phyloP scores from a whole-genome alignment of 1,140 invertebrate species.

The Phocides pigmalion region DNA sequence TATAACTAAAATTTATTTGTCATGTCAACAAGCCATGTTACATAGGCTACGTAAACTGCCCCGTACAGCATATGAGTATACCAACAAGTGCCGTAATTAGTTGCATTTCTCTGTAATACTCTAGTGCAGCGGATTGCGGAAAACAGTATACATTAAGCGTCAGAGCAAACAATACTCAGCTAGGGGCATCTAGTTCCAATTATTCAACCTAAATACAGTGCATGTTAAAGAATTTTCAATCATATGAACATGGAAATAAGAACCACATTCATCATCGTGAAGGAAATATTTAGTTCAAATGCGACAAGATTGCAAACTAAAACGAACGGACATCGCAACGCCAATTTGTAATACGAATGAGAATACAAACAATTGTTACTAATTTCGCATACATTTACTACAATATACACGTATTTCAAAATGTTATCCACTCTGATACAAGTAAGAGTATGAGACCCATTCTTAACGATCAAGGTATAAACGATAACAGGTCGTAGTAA shows the following conservation, averaged over 20 bases:
- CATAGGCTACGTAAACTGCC: too few species aligned
- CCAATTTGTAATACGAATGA: not conserved
- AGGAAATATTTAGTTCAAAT: slow-evolving; percentile 18
- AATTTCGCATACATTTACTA: too few species aligned
- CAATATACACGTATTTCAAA: too few species aligned
- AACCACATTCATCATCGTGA: not conserved
- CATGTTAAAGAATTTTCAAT: not conserved
- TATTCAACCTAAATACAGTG: not conserved
- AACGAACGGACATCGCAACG: slow-evolving; percentile 3
- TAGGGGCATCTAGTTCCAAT: not conserved
- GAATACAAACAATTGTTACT: not conserved
- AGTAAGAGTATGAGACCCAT: too few species aligned
- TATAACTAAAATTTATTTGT: too few species aligned
- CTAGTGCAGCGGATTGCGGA: slow-evolving; percentile 14
- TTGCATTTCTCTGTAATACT: not conserved
- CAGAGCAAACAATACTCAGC: slow-evolving; percentile 13
- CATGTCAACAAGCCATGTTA: too few species aligned
- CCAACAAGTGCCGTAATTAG: not conserved
- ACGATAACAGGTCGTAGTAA: too few species aligned
- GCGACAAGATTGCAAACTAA: slow-evolving; percentile 7
- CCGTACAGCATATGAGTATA: not conserved
- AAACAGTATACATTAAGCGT: slow-evolving; percentile 16
- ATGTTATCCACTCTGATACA: too few species aligned
- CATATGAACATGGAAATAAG: not conserved
- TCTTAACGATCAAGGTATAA: too few species aligned